A percentile compares a stretch with the other conserved stretches of the same genome.
Evolutionary conservation across 1,140 invertebrate species (phyloP).

Genomic region (Ceratina australensis): DNA sequence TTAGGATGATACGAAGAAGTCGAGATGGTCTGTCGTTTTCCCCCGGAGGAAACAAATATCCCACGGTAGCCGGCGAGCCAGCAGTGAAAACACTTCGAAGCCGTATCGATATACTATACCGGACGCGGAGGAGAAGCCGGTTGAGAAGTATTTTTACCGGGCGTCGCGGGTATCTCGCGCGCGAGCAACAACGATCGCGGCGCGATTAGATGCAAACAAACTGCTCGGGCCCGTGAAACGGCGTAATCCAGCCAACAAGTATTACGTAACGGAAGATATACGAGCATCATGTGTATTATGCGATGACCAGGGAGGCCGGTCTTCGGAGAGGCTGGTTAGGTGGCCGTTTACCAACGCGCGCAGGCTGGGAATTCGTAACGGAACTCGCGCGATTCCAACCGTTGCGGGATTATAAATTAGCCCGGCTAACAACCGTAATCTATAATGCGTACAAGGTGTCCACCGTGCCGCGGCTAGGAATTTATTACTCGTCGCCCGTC

Average conservation of each 20-base stretch:
- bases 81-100: not conserved
- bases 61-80: not conserved
- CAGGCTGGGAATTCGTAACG: constrained; percentile 48
- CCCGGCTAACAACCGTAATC: constrained; percentile 6
- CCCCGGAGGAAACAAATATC: not conserved
- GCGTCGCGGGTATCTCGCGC: not conserved
- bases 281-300: constrained; percentile 42
- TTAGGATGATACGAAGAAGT: too few species aligned
- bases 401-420: constrained; percentile 48
- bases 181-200: constrained; percentile 1
- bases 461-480: not conserved
- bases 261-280: constrained; percentile 40
- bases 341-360: constrained; percentile 29
- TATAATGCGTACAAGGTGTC: constrained; percentile 9
- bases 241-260: constrained; percentile 33
- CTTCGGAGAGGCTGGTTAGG: constrained; percentile 38
- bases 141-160: not conserved
- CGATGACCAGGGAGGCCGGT: constrained; percentile 38
- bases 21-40: too few species aligned
- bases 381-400: constrained; percentile 47
- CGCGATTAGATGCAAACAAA: constrained; percentile 30
- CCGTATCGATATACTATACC: not conserved
- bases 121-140: too few species aligned
- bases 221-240: constrained; percentile 25
- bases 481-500: constrained; percentile 25